Conservation (phyloP, 1,140 invertebrate genomes). For the Cheumatopsyche charites region DNA sequence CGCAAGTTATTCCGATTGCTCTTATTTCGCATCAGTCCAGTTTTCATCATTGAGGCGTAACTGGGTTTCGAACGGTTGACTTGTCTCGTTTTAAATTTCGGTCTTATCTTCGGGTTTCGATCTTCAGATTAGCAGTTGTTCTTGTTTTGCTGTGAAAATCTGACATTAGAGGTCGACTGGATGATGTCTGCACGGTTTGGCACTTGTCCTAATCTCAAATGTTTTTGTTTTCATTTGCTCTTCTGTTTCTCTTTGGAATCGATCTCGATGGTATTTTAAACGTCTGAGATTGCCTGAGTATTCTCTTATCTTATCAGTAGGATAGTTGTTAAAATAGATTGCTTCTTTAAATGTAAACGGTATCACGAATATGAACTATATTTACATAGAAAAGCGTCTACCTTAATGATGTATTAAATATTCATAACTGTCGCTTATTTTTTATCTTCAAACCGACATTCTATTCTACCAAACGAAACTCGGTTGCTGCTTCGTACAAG, state of each 20-base stretch:
- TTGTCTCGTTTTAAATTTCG: background rate
- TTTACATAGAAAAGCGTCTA: too few species aligned
- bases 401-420: background rate
- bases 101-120: background rate
- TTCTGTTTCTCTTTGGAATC: too few species aligned
- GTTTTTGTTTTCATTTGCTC: too few species aligned
- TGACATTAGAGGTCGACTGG: constrained; percentile 1
- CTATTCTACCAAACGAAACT: too few species aligned
- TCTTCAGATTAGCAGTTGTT: background rate
- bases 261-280: too few species aligned
- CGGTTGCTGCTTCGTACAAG: background rate
- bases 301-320: too few species aligned
- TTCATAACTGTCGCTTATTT: background rate
- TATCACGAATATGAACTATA: too few species aligned
- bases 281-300: too few species aligned
- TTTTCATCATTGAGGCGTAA: constrained; percentile 4
- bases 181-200: background rate
- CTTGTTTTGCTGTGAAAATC: background rate
- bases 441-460: background rate
- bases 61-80: background rate
- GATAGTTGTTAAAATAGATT: too few species aligned
- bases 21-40: background rate
- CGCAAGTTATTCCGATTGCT: constrained; percentile 20
- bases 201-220: background rate
- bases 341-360: too few species aligned